phyloP scores from a whole-genome alignment of 2,797 vertebrate species.

The Lemur catta region DNA sequence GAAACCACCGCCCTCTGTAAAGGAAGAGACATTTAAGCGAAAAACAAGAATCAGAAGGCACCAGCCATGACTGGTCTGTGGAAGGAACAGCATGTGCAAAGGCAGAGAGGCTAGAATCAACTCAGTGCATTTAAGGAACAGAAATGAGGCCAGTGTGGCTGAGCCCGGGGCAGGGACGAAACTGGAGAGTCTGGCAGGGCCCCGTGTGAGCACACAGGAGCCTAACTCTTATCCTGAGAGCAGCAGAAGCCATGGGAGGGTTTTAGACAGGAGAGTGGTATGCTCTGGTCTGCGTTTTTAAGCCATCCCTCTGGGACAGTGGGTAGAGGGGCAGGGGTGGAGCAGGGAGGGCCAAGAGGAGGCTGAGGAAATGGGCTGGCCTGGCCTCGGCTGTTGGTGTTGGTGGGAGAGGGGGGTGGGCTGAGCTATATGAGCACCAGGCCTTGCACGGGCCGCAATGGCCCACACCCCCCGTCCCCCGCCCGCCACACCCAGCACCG shows the following conservation, averaged over 20 bases:
- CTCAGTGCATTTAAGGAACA: background rate
- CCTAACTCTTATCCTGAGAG: background rate
- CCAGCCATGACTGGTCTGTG: accelerated
- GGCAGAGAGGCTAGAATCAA: background rate
- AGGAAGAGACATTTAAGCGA: background rate
- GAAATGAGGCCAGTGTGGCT: background rate
- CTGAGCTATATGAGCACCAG: background rate
- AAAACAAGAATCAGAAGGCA: background rate
- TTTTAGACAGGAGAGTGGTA: background rate
- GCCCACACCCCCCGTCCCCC: background rate
- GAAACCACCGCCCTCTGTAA: background rate
- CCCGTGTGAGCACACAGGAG: accelerated
- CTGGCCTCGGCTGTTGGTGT: background rate
- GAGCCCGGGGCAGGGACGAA: background rate
- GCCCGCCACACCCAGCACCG: accelerated
- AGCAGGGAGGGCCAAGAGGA: accelerated
- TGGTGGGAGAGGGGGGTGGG: no score
- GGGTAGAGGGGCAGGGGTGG: background rate
- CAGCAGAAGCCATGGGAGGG: background rate
- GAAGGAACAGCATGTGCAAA: background rate
- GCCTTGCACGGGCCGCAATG: accelerated
- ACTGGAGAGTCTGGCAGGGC: background rate
- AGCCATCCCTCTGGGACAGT: background rate
- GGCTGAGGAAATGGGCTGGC: background rate
- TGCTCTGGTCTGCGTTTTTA: background rate